Base-by-base conservation (phyloP, 2,797 vertebrate genomes). In the Cottoperca gobio region DNA sequence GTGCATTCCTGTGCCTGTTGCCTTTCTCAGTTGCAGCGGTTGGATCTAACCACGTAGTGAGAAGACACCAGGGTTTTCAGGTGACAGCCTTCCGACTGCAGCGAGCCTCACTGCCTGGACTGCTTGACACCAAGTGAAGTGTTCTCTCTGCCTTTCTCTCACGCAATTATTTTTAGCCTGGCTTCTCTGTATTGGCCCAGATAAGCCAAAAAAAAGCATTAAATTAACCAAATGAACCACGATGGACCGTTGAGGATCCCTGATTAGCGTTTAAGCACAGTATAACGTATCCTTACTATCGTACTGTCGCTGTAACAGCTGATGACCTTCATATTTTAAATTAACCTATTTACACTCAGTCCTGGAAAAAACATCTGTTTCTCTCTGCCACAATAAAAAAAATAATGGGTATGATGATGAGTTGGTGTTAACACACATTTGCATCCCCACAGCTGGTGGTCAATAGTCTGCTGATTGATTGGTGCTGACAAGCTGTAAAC, bases 111-210 rank as follows among this genome's bases (percentile, higher is more conserved):
- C 8, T 40, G 52, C 10, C 48, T 65, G 49, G 40, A 65, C 68
- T 31, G 35, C 65, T 43, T 64, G 77, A 80, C 67, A 82, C 61
- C 39, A 61, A 67, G 46, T 65, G 55, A 81, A 37, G 69, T 17
- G 35, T 45, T 39, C 45, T 49, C 60, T 68, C 43, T 31, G 62
- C 48, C 8, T 24, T 37, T 39, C n/a, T 63, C 23, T 69, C 52
- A 76, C 31, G 66, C 53, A 66, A 55, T 79, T 90, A 84, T 88
- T 84, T 89, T 89, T 85, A 89, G 79, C 58, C 39, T 72, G 53
- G 35, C 33, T 79, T 76, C 70, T 79, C 60, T 49, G 40, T 60
- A 46, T 59, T 89, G 88, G 84, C 88, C 83, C 75, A 90, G 57
- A 89, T 87, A 83, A 45, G 45, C 63, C 50, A 65, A 80, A 84